phyloP scores from a whole-genome alignment of 2,888 invertebrate genomes.

The Limnephilus rhombicus region DNA sequence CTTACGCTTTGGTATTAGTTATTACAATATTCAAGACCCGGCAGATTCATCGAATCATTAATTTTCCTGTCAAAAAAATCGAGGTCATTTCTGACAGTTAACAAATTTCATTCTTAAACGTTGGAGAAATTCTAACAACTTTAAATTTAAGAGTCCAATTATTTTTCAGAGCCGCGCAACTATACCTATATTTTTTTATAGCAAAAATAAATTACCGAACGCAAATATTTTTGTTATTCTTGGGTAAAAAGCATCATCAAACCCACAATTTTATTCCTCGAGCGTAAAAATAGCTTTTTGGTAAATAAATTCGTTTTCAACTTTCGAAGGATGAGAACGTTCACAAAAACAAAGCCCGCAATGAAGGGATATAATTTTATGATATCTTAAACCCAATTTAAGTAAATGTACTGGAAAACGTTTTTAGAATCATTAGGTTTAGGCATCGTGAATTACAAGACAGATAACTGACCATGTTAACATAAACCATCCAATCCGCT shows the following conservation, averaged over 20 bases:
- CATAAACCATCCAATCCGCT: too few relatives aligned
- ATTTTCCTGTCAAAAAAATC: too few relatives aligned
- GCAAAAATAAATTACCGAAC: background rate
- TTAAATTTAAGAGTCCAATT: background rate
- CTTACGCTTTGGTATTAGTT: background rate
- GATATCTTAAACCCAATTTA: background rate
- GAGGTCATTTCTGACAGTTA: background rate
- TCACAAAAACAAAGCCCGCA: background rate
- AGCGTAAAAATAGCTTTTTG: background rate
- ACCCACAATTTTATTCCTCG: background rate
- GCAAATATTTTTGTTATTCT: slow-evolving; percentile 20
- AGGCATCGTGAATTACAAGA: background rate
- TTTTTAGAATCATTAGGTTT: too few relatives aligned
- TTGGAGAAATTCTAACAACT: background rate
- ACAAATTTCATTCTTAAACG: background rate
- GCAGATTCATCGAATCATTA: background rate
- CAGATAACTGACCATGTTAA: too few relatives aligned
- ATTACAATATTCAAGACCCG: background rate
- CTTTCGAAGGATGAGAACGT: background rate
- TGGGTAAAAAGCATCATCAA: background rate
- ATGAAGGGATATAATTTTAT: background rate
- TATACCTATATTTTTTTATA: background rate
- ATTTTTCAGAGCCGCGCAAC: background rate
- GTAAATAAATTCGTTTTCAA: background rate
- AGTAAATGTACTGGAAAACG: background rate